Base-by-base conservation (phyloP, 2,113 vertebrate genomes). In the Verasper variegatus region DNA sequence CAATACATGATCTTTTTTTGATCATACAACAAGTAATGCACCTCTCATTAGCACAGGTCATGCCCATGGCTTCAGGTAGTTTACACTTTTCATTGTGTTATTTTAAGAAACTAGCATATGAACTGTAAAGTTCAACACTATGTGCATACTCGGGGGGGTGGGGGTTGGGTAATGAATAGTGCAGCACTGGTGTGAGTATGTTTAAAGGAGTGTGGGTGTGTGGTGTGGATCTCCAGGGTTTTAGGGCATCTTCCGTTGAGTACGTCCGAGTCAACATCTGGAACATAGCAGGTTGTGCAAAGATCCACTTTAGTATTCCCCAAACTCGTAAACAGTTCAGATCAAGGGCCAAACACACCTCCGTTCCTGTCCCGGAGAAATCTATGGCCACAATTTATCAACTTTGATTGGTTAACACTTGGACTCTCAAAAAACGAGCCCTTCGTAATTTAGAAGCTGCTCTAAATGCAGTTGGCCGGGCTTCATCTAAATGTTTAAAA, bases 401-500 rank as follows among this genome's bases (percentile, higher is more conserved):
- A 67, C 68, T 83, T 60, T 82, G 85, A 92, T 88, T 87, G 84
- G 79, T 85, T 86, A 89, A 86, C 89, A 83, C 83, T 85, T 31
- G 59, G 80, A 75, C 67, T 71, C 84, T 90, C 81, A 81, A 72
- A 90, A 84, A 79, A 80, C 3, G 74, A 81, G 40, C 65, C 55
- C 68, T 75, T 88, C 67, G 80, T 92, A 91, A 90, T 91, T 92
- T 88, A 93, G 81, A 86, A 85, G 82, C 87, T 57, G 81, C 78
- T 88, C 70, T 86, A 85, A 91, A 90, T 81, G 75, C 78, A 84
- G 76, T 84, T 81, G 77, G 86, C 86, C 55, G 71, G 86, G 74
- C 81, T 78, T 86, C 81, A 75, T 92, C 90, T 89, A 86, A 90
- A 92, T 90, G 92, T 92, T 92, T 92, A 93, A 94, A 93, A 93